phyloP scores from a whole-genome alignment of 2,797 vertebrate species.

The Alca torda region DNA sequence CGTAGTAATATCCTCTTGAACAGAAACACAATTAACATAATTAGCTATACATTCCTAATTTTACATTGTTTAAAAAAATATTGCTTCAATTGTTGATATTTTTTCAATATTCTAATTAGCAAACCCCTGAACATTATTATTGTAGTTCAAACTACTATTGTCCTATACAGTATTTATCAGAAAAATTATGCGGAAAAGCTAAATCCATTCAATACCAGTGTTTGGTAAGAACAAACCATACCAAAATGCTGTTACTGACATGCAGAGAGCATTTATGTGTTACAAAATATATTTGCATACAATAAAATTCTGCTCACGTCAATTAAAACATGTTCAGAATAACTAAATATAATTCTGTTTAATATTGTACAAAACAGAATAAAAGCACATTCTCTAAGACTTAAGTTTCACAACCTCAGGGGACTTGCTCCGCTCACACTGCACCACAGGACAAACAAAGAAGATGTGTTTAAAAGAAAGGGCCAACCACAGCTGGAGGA shows the following conservation, averaged over 20 bases:
- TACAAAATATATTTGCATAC: constrained; percentile 20
- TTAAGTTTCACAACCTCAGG: background rate
- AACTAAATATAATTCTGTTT: constrained; percentile 4
- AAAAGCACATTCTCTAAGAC: background rate
- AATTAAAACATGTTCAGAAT: constrained; percentile 15
- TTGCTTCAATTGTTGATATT: background rate
- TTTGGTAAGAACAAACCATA: background rate
- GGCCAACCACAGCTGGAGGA: background rate
- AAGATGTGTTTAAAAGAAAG: background rate
- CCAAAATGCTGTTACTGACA: background rate
- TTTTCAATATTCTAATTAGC: constrained; percentile 24
- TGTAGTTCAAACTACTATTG: constrained; percentile 33
- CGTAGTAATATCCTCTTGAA: background rate
- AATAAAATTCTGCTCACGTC: background rate
- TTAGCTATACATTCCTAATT: background rate
- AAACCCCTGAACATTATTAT: constrained; percentile 40
- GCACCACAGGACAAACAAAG: background rate
- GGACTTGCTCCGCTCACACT: background rate
- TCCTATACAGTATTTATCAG: background rate
- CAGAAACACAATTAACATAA: background rate
- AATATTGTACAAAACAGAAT: background rate
- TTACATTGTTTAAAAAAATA: background rate
- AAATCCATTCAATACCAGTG: constrained; percentile 9
- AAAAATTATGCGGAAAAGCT: constrained; percentile 19
- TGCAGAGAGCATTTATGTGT: background rate